phyloP scores from a whole-genome alignment of 2,888 invertebrate genomes.

The Amiota minor region DNA sequence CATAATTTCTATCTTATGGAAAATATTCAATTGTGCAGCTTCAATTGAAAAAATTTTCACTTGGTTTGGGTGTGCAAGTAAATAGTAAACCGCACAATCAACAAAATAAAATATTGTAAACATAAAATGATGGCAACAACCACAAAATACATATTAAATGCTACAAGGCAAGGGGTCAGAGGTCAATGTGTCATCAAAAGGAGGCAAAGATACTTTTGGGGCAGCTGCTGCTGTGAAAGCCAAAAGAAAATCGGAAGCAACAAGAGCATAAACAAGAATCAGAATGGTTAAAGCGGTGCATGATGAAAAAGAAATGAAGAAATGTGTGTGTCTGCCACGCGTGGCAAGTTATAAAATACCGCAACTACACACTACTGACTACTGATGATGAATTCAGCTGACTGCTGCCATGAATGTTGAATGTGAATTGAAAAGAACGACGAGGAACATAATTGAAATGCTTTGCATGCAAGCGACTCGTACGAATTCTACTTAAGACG shows the following conservation, averaged over 20 bases:
- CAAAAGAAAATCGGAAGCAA: constrained; percentile 5
- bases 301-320: constrained; percentile 25
- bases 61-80: background rate
- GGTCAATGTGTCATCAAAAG: background rate
- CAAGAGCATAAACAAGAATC: background rate
- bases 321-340: constrained; percentile 15
- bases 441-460: constrained; percentile 8
- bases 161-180: background rate
- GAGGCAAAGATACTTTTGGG: background rate
- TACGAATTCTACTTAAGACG: background rate
- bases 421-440: background rate
- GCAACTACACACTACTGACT: constrained; percentile 5
- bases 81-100: constrained; percentile 23
- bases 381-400: background rate
- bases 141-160: background rate
- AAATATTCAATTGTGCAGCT: background rate
- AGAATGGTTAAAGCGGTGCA: constrained; percentile 23
- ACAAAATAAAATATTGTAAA: constrained; percentile 29
- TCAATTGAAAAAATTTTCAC: background rate
- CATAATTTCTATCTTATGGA: background rate
- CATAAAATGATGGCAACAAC: constrained; percentile 5
- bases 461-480: background rate
- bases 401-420: background rate
- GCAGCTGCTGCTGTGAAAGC: background rate
- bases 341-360: constrained; percentile 20